A percentile compares a stretch with the other conserved stretches of the same genome.
Evolutionary conservation across 2,888 invertebrate genomes (phyloP).

Genomic region (Zaprionus bogoriensis): DNA sequence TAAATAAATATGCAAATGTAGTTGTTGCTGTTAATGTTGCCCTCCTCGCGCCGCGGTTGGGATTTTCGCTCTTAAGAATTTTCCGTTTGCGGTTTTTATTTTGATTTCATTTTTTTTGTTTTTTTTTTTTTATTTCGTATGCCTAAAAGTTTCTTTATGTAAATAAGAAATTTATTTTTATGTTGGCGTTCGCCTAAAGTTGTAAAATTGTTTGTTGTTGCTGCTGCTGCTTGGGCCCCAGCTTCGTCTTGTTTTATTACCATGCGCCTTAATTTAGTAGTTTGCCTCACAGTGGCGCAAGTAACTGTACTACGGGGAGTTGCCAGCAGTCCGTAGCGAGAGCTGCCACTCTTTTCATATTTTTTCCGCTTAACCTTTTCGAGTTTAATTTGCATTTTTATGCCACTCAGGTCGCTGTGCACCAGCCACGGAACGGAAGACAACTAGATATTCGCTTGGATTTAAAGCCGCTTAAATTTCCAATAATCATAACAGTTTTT

Average conservation of each 20-base stretch:
- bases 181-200: conserved; percentile 71
- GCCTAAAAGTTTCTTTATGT: conserved; percentile 75
- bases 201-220: conserved; percentile 64
- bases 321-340: conserved; percentile 10
- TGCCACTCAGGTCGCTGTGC: conserved; percentile 20
- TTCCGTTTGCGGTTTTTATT: conserved; percentile 66
- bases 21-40: conserved; percentile 67
- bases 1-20: conserved; percentile 72
- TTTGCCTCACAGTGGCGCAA: conserved; percentile 50
- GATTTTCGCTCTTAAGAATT: conserved; percentile 31
- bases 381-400: conserved; percentile 66
- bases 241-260: conserved; percentile 64
- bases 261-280: conserved; percentile 70
- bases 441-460: too few relatives aligned
- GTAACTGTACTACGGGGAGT: conserved; percentile 65
- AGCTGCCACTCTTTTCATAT: conserved; percentile 32
- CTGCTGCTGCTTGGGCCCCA: conserved; percentile 24
- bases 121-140: conserved; percentile 17
- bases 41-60: conserved; percentile 32
- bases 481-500: neutral
- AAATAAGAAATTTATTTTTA: conserved; percentile 77
- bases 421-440: conserved; percentile 35
- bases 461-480: too few relatives aligned
- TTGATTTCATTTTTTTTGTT: conserved; percentile 47
- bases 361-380: conserved; percentile 36